Evolutionary conservation across 2,113 vertebrate genomes (phyloP), one percentile per base, ranked within the genome.

Genomic region (Thinocorus orbignyianus): DNA sequence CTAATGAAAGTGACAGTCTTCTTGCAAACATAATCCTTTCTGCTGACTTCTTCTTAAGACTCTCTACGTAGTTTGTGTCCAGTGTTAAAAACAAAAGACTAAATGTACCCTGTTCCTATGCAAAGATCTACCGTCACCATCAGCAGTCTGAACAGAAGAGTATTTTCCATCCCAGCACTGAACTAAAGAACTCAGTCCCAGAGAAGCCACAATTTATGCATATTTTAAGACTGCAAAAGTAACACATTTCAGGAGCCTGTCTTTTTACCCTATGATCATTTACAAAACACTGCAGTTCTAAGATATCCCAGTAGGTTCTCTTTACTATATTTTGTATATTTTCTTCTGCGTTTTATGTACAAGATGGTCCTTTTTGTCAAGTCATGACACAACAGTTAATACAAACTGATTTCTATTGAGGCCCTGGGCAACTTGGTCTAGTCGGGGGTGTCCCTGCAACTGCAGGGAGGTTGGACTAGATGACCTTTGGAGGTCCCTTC

Each of bases 131-230:
- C 16, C 35, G 7, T 20, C 12, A 17, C 28, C n/a, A 46, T 42
- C 31, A 60, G 24, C 8, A n/a, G 13, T 31, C n/a, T 49, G 42
- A 30, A 48, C 5, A 52, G 37, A 52, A 9, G 42, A 12, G 3
- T 23, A 25, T 23, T 66, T 62, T 62, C 35, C 25, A 52, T 25
- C 9, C 39, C 19, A 54, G 6, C 5, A 46, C 17, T 73, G 14
- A 73, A 61, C 7, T 51, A 58, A 54, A 62, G 35, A 68, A 28
- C 71, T 51, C 9, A 58, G 37, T 28, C n/a, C 55, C 42, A 39
- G 9, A 52, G 16, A 89, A 69, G 35, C 42, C 25, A 48, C 83
- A 95, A 93, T 90, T 96, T 93, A 81, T 31, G 35, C 37, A 70
- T 51, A 71, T 90, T 95, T 92, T 86, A 78, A 78, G 19, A 68